Evolutionary conservation across 2,888 invertebrate species (phyloP), one percentile per base, ranked within the genome.

Genomic region (Pycnomerus fuliginosus): DNA sequence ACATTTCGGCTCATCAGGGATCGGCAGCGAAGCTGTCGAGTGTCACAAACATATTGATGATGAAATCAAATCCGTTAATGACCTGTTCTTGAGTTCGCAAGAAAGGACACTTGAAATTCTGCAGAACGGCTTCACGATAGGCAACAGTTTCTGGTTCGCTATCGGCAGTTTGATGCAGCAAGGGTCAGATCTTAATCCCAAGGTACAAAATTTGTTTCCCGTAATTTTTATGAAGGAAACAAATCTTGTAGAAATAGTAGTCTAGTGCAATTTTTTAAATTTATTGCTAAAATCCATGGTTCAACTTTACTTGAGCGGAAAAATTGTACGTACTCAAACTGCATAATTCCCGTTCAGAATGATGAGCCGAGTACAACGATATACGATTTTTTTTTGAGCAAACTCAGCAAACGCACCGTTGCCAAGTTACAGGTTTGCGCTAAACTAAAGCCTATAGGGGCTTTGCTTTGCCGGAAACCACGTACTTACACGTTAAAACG

Each of bases 111-210:
- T 63, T 16, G 69, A 68, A 30, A 64, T 65, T 33, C 51, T 82
- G 41, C 84, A 86, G 72, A 91, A 91, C 74, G 87, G 88, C 69
- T 93, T 92, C 73, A 87, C 84, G 41, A 73, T 92, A 48, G 82
- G 84, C 58, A 90, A 97, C 75, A 90, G 92, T 57, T 90, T 97
- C 75, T 96, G 95, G 95, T 96, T 96, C 76, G 90, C 91, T 55
- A 91, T 95, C 27, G 96, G 96, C 16, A 94, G 94, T 15, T 84
- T 97, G 62, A 83, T 97, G 79, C 88, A 95, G 64, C 95, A 95
- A 73, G 94, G 92, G 50, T 90, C 90, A 47, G 91, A 90, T 48
- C 76, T 92, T 53, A 91, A 93, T 74, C 96, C 96, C 31, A 95
- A 87, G 88, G 91, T 91, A 78, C 67, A 62, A 62, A 63, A 61